Evolutionary conservation across 2,888 invertebrate species (phyloP), one percentile per base, ranked within the genome.

Genomic region (Sipha maydis): DNA sequence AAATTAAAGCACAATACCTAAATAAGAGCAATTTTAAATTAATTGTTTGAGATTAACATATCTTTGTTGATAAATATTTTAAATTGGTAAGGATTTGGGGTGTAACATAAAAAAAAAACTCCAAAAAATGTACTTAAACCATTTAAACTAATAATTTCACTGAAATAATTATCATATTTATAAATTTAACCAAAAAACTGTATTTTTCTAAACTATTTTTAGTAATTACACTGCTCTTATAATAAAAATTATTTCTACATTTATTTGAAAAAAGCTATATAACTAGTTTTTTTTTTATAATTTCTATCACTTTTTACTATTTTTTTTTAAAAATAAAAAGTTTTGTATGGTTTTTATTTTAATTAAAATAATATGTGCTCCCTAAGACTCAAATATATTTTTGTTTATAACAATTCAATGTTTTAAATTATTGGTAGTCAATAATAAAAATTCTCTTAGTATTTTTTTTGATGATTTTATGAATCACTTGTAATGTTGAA

Each of bases 11-110:
- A 21, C 7, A 76, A 61, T 25, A 61, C 21, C 41, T 77, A 67
- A 67, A 61, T 77, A 48, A 48, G 9, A 41, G 61, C 38, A 48
- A 67, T 77, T 76, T 41, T 19, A 84, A 84, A 38, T 76, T 48
- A 48, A 71, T 83, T 67, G 1, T 75, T 41, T n/a, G 25, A 76
- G 61, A 77, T 85, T 67, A 77, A 84, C 38, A 76, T 67, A 41
- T 84, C 61, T 41, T 54, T 83, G 21, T 84, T 76, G 9, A 31
- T 54, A 54, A 54, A 48, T 73, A 25, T n/a, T 73, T 54, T 73
- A 14, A 14, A 25, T 69, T 82, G 41, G 19, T 21, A n/a, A 14
- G 5, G 2, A 14, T n/a, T 54, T 8, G 54, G 48, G 54, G 71
- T 48, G 1, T 71, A 71, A 31, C 17, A 82, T 21, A 61, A 61